Evolutionary conservation across 2,888 invertebrate genomes (phyloP).

Genomic region (Seladonia tumulorum): DNA sequence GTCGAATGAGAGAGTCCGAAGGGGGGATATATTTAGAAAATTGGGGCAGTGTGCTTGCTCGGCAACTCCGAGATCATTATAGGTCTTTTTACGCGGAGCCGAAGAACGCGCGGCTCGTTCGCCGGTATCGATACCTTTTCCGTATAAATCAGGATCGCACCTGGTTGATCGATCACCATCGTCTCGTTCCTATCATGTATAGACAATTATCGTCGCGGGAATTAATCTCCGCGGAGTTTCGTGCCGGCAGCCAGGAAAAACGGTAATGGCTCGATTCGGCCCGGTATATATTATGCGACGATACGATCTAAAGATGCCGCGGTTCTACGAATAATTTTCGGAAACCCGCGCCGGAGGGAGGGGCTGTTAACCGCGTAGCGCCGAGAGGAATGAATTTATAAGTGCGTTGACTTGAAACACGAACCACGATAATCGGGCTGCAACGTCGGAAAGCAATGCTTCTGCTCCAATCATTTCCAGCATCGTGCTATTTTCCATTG

Average conservation of each 20-base stretch:
- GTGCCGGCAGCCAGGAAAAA: slow-evolving; percentile 37
- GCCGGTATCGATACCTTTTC: neutral
- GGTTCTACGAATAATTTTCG: slow-evolving; percentile 43
- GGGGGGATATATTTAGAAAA: slow-evolving; percentile 80
- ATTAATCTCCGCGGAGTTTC: slow-evolving; percentile 20
- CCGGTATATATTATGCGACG: slow-evolving; percentile 31
- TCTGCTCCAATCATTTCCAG: neutral
- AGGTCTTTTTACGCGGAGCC: slow-evolving; percentile 62
- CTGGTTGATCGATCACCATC: neutral
- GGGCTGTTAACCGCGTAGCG: neutral
- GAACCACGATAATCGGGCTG: slow-evolving; percentile 16
- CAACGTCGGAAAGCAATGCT: neutral
- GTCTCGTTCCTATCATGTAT: neutral
- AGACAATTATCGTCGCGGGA: slow-evolving; percentile 1
- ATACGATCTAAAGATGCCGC: slow-evolving; percentile 35
- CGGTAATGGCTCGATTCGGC: neutral
- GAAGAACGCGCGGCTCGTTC: slow-evolving; percentile 17
- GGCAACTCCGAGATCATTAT: slow-evolving; percentile 61
- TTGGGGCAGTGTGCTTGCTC: slow-evolving; percentile 77
- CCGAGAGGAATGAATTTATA: slow-evolving; percentile 30
- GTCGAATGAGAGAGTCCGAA: slow-evolving; percentile 70
- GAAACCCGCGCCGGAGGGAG: neutral
- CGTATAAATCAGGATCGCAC: neutral
- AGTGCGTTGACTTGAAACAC: slow-evolving; percentile 22
- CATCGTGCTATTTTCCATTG: neutral